Conservation (phyloP, 1,140 invertebrate species). For the Pararge aegeria region DNA sequence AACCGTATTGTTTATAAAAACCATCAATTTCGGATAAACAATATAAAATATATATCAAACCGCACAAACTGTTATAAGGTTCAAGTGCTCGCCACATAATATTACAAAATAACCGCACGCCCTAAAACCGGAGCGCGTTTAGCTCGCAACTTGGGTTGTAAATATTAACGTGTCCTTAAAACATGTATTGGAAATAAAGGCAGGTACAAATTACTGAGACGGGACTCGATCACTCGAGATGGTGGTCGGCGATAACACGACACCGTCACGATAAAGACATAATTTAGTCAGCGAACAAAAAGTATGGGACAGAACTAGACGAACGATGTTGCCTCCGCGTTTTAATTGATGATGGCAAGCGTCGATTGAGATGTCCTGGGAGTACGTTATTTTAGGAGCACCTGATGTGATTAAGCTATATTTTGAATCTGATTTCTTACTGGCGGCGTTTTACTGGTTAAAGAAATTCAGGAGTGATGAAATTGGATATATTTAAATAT, state of each 20-base stretch:
- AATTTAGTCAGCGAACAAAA: slow-evolving; percentile 74
- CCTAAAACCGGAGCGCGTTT: background rate
- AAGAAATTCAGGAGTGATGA: background rate
- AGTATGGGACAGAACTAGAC: slow-evolving; percentile 58
- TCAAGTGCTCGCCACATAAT: background rate
- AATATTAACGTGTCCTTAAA: slow-evolving; percentile 45
- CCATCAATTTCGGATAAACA: background rate
- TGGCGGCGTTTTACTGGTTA: background rate
- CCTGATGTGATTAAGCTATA: background rate
- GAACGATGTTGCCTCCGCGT: slow-evolving; percentile 58
- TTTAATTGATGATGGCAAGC: slow-evolving; percentile 69
- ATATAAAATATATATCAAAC: background rate
- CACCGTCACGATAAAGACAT: slow-evolving; percentile 71
- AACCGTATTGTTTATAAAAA: slow-evolving; percentile 7
- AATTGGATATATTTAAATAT: too few relatives aligned
- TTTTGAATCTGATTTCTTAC: slow-evolving; percentile 1
- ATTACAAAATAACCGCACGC: background rate
- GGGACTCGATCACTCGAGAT: slow-evolving; percentile 65
- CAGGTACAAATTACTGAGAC: slow-evolving; percentile 71
- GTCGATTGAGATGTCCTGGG: slow-evolving; percentile 53
- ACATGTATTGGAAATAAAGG: slow-evolving; percentile 48
- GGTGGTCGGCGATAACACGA: slow-evolving; percentile 60
- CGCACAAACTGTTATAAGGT: background rate
- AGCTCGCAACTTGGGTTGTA: slow-evolving; percentile 18
- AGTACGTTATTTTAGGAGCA: background rate